Evolutionary conservation across 2,888 invertebrate species (phyloP), one percentile per base, ranked within the genome.

Genomic region (Troides helena): DNA sequence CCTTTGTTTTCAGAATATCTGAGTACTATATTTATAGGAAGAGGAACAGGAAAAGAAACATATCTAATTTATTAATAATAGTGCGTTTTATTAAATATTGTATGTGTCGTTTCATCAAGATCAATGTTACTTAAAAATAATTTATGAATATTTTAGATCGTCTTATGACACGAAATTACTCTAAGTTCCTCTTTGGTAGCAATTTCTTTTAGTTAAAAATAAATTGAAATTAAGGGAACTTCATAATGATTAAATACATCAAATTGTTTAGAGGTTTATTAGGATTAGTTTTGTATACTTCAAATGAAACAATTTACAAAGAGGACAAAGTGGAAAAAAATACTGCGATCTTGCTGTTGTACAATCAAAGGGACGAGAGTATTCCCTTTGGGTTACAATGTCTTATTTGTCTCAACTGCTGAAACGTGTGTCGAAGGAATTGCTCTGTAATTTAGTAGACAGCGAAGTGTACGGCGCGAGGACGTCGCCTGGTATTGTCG

Each of bases 361-460:
- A 61, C 50, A 61, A 61, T 61, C 67, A 53, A 4, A 61, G 21
- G 14, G 60, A 60, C 30, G 46, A 18, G n/a, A 18, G n/a, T 17
- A 65, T 56, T 68, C 23, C n/a, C n/a, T 56, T 36, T 65, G 46
- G 43, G 62, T 18, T 50, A 50, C 79, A 81, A 78, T 76, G 76
- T 77, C 74, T 76, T 76, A 75, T 78, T 74, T 72, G 72, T 77
- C 73, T 74, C 73, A 71, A 75, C 72, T 72, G 72, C 69, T 72
- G 69, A 71, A 77, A 78, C 80, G 76, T 78, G 72, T 74, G 75
- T 71, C 69, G 75, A 71, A 77, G 77, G 79, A 84, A 85, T 83
- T 85, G 83, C 78, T 78, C 78, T 79, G 82, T 85, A 87, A 86
- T 85, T 87, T 85, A 83, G 81, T 76, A 67, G 80, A 79, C 81